A percentile compares a stretch with the other conserved stretches of the same genome.
These are phyloP conservation scores for Lutra lutra DNA, from an alignment of 2,797 vertebrate genomes.

Conservation along the genomic window DNA sequence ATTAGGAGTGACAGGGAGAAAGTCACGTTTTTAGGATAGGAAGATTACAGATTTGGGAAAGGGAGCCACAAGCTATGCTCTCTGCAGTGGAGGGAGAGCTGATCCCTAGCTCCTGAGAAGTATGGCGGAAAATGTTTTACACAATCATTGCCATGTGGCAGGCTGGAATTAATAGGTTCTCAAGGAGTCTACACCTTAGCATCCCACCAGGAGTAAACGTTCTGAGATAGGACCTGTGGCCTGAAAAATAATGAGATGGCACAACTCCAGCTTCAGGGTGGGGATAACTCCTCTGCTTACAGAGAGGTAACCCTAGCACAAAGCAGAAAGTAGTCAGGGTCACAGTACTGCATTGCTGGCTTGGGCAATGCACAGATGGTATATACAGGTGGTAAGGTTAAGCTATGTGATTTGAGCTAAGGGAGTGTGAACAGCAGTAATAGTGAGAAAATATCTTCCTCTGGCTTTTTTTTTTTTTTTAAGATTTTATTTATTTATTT, in stretches of 20 bases:
- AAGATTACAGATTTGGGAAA: neutral
- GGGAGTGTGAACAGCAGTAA: neutral
- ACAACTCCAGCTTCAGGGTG: neutral
- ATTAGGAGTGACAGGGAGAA: neutral
- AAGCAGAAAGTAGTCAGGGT: neutral
- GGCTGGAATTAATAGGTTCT: neutral
- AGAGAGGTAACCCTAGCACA: neutral
- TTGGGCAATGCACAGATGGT: neutral
- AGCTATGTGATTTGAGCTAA: neutral
- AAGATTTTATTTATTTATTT: no score
- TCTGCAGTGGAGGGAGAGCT: neutral
- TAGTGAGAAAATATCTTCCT: conserved; percentile 1
- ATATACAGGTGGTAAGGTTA: neutral
- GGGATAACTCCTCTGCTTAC: neutral
- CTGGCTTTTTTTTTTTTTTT: neutral
- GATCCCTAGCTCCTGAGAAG: neutral
- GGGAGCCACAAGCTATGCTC: neutral
- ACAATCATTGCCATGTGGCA: neutral
- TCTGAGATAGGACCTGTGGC: neutral
- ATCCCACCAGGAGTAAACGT: neutral
- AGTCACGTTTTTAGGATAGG: neutral
- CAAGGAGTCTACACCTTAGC: neutral
- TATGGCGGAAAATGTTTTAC: neutral
- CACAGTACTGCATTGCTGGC: neutral
- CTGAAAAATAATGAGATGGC: neutral